A percentile compares a stretch with the other conserved stretches of the same genome.
Conservation (phyloP, 1,140 invertebrate species). For the Trichonephila clavipes region DNA sequence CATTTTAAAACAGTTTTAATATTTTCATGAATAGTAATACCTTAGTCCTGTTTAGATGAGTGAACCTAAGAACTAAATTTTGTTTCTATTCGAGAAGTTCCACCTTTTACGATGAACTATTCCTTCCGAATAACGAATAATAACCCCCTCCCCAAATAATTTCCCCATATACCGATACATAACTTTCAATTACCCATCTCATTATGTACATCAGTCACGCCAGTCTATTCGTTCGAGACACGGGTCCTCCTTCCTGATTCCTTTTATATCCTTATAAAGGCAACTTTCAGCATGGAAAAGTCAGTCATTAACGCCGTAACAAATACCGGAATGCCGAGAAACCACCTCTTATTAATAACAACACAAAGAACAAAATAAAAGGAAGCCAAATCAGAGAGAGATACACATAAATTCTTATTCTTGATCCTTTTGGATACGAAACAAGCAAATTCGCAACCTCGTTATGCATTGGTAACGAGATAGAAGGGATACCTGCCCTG, state of each 20-base stretch:
- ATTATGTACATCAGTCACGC: not conserved
- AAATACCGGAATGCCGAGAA: not conserved
- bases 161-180: not conserved
- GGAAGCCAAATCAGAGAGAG: not conserved
- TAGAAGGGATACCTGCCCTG: not conserved
- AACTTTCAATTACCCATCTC: not conserved
- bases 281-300: not conserved
- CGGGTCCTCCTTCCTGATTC: not conserved
- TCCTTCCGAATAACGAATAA: too few relatives aligned
- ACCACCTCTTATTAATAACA: not conserved
- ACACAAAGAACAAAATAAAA: not conserved
- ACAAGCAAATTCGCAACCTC: not conserved
- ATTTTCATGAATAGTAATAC: too few relatives aligned
- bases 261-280: not conserved
- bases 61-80: too few relatives aligned
- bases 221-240: not conserved
- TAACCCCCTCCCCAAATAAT: too few relatives aligned
- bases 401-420: not conserved
- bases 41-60: too few relatives aligned
- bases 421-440: not conserved
- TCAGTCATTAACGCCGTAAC: not conserved
- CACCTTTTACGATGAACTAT: too few relatives aligned
- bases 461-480: constrained; percentile 51
- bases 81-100: too few relatives aligned
- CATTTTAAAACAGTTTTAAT: too few relatives aligned